Base-by-base conservation (phyloP, 2,113 vertebrate genomes). In the Ornithorhynchus anatinus region DNA sequence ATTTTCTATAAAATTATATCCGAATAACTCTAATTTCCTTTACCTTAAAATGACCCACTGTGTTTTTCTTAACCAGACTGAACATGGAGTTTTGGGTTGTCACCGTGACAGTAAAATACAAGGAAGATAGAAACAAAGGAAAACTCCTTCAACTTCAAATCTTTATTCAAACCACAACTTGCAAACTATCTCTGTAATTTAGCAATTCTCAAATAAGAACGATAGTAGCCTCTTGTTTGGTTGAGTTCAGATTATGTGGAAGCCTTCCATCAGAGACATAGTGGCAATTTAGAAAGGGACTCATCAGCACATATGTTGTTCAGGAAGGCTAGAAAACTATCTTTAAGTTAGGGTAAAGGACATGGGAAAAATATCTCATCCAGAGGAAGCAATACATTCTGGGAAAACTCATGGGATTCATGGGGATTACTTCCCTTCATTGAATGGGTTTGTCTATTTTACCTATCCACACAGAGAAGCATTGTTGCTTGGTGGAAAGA, bases 121-220 rank as follows among this genome's bases (percentile, higher is more conserved):
- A 43, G 39, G 52, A 63, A 38, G 57, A 51, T 67, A 52, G 62
- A 81, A 59, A 63, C 47, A 66, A 65, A 69, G 72, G 57, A 77
- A 81, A 84, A 81, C 1, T 14, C 39, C 29, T 36, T 69, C 69
- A 47, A 31, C 32, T 83, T 65, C 74, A 83, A 63, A 69, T 72
- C 37, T 69, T 81, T 79, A 81, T 79, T 75, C 71, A 83, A 79
- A 75, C 72, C 72, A 81, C 60, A 72, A 75, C 53, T 45, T 36
- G 37, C 16, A 40, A 40, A 25, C 62, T 77, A 53, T 5, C 1
- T 50, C 45, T 52, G 35, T 44, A 58, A 73, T 44, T 29, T 29
- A 4, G 50, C 44, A 70, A 68, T 60, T 71, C 65, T 59, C 79
- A 80, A 58, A 62, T 59, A 71, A 76, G 71, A 80, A 78, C 67